A percentile compares a stretch with the other conserved stretches of the same genome.
These are phyloP conservation scores for Morelia viridis DNA, from an alignment of 2,797 vertebrate species.

Conservation along the genomic window DNA sequence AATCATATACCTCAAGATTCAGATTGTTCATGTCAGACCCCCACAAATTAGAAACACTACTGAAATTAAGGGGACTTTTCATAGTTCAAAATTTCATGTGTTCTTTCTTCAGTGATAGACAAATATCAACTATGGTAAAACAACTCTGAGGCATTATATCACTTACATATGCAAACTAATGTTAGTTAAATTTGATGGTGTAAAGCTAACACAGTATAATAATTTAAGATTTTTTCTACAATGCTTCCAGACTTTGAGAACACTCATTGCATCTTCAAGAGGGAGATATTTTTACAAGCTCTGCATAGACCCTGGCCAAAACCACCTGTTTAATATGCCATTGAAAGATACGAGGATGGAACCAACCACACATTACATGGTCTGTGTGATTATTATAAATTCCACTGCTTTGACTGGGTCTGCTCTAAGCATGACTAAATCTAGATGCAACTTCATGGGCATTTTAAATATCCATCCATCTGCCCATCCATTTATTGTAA, in stretches of 20 bases:
- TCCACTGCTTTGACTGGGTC: not conserved
- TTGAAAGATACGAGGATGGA: not conserved
- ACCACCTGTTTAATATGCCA: not conserved
- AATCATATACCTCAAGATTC: not conserved
- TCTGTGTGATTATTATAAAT: not conserved
- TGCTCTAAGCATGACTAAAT: not conserved
- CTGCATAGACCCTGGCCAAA: not conserved
- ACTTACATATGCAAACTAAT: not conserved
- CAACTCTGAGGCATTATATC: not conserved
- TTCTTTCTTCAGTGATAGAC: not conserved
- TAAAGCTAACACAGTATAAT: not conserved
- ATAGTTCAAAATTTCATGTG: not conserved
- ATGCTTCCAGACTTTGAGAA: not conserved
- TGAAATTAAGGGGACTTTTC: not conserved
- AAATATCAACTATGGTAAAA: not conserved
- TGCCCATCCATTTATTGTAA: not conserved
- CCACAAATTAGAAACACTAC: not conserved
- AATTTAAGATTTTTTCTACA: not conserved
- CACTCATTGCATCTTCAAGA: not conserved
- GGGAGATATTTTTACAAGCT: not conserved
- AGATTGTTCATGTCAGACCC: not conserved
- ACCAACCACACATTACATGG: not conserved
- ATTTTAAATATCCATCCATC: not conserved
- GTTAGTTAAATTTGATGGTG: not conserved
- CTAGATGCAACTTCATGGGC: not conserved